A percentile compares a stretch with the other conserved stretches of the same genome.
phyloP scores from a whole-genome alignment of 1,140 invertebrate species.

The Globodera rostochiensis region DNA sequence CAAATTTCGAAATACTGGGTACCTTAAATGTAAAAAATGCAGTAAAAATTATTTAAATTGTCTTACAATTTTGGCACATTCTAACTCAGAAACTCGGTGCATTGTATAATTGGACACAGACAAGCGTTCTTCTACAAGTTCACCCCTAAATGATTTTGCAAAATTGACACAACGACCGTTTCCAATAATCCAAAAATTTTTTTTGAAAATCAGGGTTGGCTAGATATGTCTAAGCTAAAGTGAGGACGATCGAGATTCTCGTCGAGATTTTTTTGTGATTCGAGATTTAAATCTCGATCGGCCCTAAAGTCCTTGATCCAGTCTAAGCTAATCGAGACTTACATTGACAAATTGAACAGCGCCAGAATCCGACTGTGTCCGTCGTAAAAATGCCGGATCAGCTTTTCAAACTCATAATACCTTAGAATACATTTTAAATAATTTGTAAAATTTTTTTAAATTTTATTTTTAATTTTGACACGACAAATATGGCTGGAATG shows the following conservation, averaged over 20 bases:
- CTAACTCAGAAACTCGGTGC: neutral
- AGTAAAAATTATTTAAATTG: neutral
- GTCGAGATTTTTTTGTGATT: neutral
- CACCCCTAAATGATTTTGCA: neutral
- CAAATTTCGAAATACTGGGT: neutral
- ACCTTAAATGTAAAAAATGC: neutral
- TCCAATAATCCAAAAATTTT: too few species aligned
- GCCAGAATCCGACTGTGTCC: slow-evolving; percentile 7
- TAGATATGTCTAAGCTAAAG: too few species aligned
- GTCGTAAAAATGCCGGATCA: slow-evolving; percentile 13
- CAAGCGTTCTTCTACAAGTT: neutral
- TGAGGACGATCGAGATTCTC: too few species aligned
- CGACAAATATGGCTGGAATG: slow-evolving; percentile 25
- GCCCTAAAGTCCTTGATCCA: neutral
- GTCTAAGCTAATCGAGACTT: neutral
- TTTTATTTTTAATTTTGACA: too few species aligned
- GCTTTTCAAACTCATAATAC: slow-evolving; percentile 4
- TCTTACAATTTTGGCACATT: neutral
- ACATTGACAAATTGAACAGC: slow-evolving; percentile 24
- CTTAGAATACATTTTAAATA: neutral
- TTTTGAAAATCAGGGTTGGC: too few species aligned
- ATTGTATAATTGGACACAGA: neutral
- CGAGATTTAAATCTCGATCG: too few species aligned
- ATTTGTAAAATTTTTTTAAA: slow-evolving; percentile 2
- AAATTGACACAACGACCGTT: neutral